A percentile compares a stretch with the other conserved stretches of the same genome.
These are phyloP conservation scores for Homarus gammarus DNA, from an alignment of 2,888 invertebrate genomes.

Conservation along the genomic window DNA sequence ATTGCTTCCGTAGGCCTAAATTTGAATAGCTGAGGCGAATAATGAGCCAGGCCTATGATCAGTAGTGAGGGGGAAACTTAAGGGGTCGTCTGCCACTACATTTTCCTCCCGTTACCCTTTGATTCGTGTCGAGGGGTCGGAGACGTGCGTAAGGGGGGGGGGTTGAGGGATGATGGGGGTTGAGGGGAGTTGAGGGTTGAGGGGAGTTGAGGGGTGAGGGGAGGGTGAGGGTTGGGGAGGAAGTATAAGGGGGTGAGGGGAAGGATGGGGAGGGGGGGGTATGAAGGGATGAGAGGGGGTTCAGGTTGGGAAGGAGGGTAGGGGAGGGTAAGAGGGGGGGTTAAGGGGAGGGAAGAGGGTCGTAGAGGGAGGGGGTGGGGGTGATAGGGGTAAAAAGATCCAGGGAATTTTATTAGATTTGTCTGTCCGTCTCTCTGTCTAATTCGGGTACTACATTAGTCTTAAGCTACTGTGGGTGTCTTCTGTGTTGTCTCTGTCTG, in stretches of 20 bases:
- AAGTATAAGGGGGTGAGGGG: conserved; percentile 19
- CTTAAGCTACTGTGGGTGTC: too few relatives aligned
- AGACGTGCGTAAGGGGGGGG: too few relatives aligned
- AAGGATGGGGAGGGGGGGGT: conserved; percentile 33
- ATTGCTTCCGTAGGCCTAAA: conserved; percentile 61
- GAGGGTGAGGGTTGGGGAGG: too few relatives aligned
- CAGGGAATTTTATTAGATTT: background rate
- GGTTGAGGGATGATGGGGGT: too few relatives aligned
- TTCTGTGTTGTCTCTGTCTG: too few relatives aligned
- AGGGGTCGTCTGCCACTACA: background rate
- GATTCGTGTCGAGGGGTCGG: too few relatives aligned
- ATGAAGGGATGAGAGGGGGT: conserved; percentile 19
- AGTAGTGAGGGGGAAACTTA: background rate
- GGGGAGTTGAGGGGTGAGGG: too few relatives aligned
- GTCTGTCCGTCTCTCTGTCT: background rate
- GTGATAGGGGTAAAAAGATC: too few relatives aligned
- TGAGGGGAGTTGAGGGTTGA: too few relatives aligned
- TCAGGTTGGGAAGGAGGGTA: background rate
- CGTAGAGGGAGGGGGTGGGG: background rate
- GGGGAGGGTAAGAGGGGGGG: background rate
- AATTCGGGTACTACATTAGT: too few relatives aligned
- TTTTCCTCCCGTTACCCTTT: too few relatives aligned
- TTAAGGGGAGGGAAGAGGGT: background rate
- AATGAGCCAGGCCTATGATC: conserved; percentile 50
- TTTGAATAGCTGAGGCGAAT: conserved; percentile 68